phyloP scores from a whole-genome alignment of 2,113 vertebrate genomes.

The Oostethus manadensis region DNA sequence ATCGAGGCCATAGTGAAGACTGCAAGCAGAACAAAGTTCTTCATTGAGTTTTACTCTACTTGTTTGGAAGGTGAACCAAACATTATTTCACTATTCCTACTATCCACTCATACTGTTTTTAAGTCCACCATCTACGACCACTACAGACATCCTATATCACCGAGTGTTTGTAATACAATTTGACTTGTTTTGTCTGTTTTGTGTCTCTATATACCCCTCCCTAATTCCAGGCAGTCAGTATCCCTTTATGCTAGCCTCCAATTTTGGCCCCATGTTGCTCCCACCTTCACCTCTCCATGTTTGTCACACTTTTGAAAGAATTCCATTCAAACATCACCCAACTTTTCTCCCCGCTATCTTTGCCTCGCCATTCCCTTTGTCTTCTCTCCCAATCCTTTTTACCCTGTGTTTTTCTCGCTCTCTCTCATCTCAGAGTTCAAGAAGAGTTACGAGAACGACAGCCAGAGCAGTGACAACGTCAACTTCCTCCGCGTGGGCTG shows the following conservation, averaged over 20 bases:
- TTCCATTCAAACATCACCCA: slow-evolving; percentile 31
- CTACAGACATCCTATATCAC: not conserved
- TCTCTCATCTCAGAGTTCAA: slow-evolving; percentile 80
- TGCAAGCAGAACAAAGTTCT: slow-evolving; percentile 93
- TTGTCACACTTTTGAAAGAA: slow-evolving; percentile 29
- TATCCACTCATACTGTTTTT: not conserved
- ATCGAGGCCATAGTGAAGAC: slow-evolving; percentile 97
- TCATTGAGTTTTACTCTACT: slow-evolving; percentile 95
- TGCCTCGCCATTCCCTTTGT: slow-evolving; percentile 9
- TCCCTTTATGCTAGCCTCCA: slow-evolving; percentile 41
- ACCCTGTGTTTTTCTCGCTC: slow-evolving; percentile 18
- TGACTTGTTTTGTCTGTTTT: slow-evolving; percentile 29
- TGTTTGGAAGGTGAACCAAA: slow-evolving; percentile 84
- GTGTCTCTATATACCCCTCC: slow-evolving; percentile 16
- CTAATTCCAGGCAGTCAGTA: slow-evolving; percentile 61
- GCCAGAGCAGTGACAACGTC: slow-evolving; percentile 92
- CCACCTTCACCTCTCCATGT: slow-evolving; percentile 10
- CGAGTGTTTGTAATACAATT: slow-evolving; percentile 28
- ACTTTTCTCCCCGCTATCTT: slow-evolving; percentile 16
- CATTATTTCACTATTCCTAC: not conserved
- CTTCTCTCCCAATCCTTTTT: slow-evolving; percentile 16
- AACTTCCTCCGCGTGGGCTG: slow-evolving; percentile 96
- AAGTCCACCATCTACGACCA: not conserved
- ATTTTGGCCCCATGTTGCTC: slow-evolving; percentile 35
- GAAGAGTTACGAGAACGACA: slow-evolving; percentile 95